Evolutionary conservation across 2,113 vertebrate species (phyloP), one percentile per base, ranked within the genome.

Genomic region (Perognathus longimembris): DNA sequence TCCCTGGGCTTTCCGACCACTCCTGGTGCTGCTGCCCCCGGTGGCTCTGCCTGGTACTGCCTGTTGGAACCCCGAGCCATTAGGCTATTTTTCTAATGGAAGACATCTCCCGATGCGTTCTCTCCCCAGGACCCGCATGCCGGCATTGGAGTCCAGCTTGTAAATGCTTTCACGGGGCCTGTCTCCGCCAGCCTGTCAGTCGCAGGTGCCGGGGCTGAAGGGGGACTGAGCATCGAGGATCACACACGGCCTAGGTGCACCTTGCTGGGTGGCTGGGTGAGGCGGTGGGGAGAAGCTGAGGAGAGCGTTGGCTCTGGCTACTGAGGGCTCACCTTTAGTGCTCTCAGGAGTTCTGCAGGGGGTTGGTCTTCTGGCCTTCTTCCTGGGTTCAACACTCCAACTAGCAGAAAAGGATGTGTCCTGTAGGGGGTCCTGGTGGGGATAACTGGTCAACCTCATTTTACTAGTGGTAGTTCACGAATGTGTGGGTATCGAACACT

Each of bases 221-320:
- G 38, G 3, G 14, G 17, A 45, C 45, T 0, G 4, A 17, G 9
- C 45, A 0, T 21, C 2, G 59, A 24, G 59, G 59, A 1, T 26
- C 59, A 61, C 59, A 61, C 59, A 50, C 1, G 9, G 26, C 34
- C 54, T 20, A 12, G 24, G 10, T 9, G 20, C 2, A 0, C 5
- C 74, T 1, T 3, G 21, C 38, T 40, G 50, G 4, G 32, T 12
- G 12, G 74, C 17, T 6, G n/a, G n/a, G n/a, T n/a, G n/a, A n/a
- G n/a, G 7, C 22, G 24, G 8, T 45, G 3, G 2, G 8, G 34
- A 78, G 32, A 28, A 30, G 57, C 66, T 34, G 24, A 32, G 28
- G 8, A 28, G 34, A 80, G 12, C 22, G n/a, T 20, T 28, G 21
- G 26, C 30, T 0, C 59, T 21, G 42, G 34, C 40, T 32, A 18